Evolutionary conservation across 2,113 vertebrate species (phyloP).

Genomic region (Hyperopisus bebe): DNA sequence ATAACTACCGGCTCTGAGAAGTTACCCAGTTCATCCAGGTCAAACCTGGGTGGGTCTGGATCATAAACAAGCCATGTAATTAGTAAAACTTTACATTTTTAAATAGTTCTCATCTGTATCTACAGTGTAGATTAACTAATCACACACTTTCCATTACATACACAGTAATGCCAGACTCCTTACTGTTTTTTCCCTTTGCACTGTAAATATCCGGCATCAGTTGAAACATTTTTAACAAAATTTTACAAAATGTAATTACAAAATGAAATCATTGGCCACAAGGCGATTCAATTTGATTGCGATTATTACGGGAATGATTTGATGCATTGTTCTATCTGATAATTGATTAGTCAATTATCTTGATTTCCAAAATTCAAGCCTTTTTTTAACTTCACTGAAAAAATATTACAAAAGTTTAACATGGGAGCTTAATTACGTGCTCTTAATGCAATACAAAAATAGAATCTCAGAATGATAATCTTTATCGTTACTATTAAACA

Average conservation of each 20-base stretch:
- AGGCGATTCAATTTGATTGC: neutral
- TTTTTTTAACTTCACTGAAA: too few relatives aligned
- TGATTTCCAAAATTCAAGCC: neutral
- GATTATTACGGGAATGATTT: neutral
- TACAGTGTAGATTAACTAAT: neutral
- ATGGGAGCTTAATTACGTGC: neutral
- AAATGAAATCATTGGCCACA: neutral
- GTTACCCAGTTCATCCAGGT: constrained; percentile 57
- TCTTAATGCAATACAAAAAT: neutral
- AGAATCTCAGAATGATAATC: neutral
- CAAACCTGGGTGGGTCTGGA: constrained; percentile 71
- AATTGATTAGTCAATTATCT: neutral
- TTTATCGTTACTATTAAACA: neutral
- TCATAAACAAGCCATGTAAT: neutral
- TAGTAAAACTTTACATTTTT: neutral
- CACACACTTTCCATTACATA: neutral
- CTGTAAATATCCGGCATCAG: neutral
- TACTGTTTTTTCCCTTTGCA: neutral
- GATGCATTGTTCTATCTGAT: neutral
- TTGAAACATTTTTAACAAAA: neutral
- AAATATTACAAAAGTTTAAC: neutral
- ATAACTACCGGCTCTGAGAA: constrained; percentile 63
- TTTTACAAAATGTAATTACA: neutral
- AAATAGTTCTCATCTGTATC: neutral
- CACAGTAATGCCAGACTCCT: neutral